Evolutionary conservation across 2,113 vertebrate genomes (phyloP), one percentile per base, ranked within the genome.

Genomic region (Anarhynchus alexandrinus): DNA sequence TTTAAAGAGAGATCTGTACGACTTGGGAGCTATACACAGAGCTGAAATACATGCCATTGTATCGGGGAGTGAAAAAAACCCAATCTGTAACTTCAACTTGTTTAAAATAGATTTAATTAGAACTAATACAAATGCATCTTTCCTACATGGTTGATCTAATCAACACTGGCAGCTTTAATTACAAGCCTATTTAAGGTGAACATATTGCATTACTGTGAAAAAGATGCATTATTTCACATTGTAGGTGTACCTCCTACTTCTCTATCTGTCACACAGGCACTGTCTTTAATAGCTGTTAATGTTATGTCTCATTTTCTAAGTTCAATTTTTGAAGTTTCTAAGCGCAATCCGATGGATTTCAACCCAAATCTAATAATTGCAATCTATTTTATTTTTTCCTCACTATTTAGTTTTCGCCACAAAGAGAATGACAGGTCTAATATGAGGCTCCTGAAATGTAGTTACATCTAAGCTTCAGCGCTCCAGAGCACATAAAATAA

Each of bases 401-500:
- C 82, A 51, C 90, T 94, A 78, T 88, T 97, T 97, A 98, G 93
- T 97, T 97, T 96, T 78, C 72, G 80, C 93, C 95, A 94, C 94
- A 96, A 96, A 92, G 70, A 94, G 95, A 97, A 96, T 97, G 96
- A 97, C 95, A 97, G 96, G 96, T 98, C 93, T 98, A 98, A 98
- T 97, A 96, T 88, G 95, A 97, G 94, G 88, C 88, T 97, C 94
- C 97, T 97, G 97, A 98, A 98, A 98, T 83, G 91, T 96, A 96
- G 98, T 97, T 98, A 97, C 93, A 97, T 98, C 94, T 97, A 95
- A 97, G 96, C 93, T 95, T 95, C 95, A 96, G 95, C 8, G 94
- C 94, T 98, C 95, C 97, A 96, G 95, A 98, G 97, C 96, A 97
- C 96, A 98, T 96, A 98, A 98, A 98, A 98, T 96, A 97, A 98